Percentiles rank a stretch among this genome's conserved stretches.
These are phyloP conservation scores for Isaurus tuberculatus DNA, from an alignment of 92 coral and sea anemone genomes.

Conservation along the genomic window DNA sequence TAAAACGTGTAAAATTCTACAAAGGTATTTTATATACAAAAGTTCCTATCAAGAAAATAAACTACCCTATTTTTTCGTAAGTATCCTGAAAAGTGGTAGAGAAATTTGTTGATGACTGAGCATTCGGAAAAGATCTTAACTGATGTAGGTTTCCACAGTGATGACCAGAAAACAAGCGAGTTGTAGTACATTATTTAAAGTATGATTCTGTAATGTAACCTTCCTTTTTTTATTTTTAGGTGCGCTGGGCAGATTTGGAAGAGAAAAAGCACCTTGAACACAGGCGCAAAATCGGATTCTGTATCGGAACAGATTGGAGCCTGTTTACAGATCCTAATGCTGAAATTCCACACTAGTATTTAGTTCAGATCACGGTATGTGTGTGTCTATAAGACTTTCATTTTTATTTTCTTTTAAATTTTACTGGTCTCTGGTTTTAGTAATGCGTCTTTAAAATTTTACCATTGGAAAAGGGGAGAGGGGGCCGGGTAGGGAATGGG, in stretches of 20 bases:
- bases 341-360: constrained; percentile 84
- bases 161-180: background rate
- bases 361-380: constrained; percentile 8
- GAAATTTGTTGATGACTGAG: no score
- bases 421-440: background rate
- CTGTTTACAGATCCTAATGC: constrained; percentile 97
- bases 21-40: no score
- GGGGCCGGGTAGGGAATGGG: no score
- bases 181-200: background rate
- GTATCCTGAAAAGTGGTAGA: no score
- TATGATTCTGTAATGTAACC: background rate
- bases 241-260: constrained; percentile 99
- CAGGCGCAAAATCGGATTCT: constrained; percentile 97
- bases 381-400: background rate
- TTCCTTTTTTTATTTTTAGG: constrained; percentile 53
- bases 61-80: no score
- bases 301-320: constrained; percentile 99
- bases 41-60: no score
- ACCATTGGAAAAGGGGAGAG: no score
- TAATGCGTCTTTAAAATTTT: background rate
- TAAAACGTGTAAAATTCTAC: no score
- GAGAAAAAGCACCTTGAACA: constrained; percentile 93
- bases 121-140: background rate
- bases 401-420: background rate
- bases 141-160: background rate